Base-by-base conservation (phyloP, 1,140 invertebrate genomes). In the Apis dorsata region DNA sequence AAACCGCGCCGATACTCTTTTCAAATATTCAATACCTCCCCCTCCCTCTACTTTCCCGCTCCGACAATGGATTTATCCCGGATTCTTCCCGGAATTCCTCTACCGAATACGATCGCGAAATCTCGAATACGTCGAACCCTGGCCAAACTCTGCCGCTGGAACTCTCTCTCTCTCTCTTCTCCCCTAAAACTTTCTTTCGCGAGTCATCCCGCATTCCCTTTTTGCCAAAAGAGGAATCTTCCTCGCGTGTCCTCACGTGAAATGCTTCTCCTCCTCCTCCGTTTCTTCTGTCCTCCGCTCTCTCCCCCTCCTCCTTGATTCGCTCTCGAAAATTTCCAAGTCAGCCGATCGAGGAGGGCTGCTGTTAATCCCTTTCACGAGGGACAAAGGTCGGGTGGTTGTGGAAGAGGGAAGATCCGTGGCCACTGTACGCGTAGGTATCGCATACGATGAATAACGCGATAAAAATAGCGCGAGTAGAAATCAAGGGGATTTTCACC, bases 401-500 rank as follows among this genome's bases (percentile, higher is more conserved):
- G 34, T 34, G 49, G 5, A 44, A 44, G 34, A 44, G 34, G 34
- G 34, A 44, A 7, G 34, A 44, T 44, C 34, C 28, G 28, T 2
- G 15, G 5, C 4, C 21, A 63, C 51, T 17, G 76, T 62, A 49
- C 17, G 51, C 55, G 44, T 72, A 44, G 34, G 70, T 68, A 83
- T 76, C 73, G 57, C 34, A 34, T 34, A 24, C 68, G 86, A 85
- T 83, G 84, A 85, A 75, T 34, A 75, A 78, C 49, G 72, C 63
- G 87, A 88, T 85, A 85, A 85, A 85, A 88, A 88, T 88, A 83
- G 83, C 80, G 68, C 34, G 76, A 34, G 71, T 63, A 66, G 28
- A 24, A n/a, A 59, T 81, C 71, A 13, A 4, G 5, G 34, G 60
- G 63, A 34, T 68, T 51, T 15, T 60, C 63, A 85, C 49, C 76